A percentile compares a stretch with the other conserved stretches of the same genome.
Conservation (phyloP, 2,888 invertebrate species). For the Molorchus minor region DNA sequence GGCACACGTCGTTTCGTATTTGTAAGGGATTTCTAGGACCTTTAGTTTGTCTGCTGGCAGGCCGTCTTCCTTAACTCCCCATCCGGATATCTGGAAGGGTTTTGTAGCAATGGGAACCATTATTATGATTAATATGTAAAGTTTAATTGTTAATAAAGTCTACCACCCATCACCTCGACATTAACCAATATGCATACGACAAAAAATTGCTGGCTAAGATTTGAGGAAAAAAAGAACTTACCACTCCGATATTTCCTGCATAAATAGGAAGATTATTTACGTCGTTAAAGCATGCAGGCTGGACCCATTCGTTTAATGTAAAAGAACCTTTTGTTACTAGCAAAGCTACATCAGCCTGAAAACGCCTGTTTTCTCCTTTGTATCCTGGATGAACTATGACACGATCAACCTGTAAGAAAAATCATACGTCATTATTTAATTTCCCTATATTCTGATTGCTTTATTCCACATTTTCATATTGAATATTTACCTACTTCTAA, state of each 20-base stretch:
- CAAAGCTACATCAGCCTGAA: slow-evolving; percentile 34
- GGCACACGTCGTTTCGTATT: slow-evolving; percentile 32
- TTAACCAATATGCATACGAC: too few relatives aligned
- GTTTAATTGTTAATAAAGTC: too few relatives aligned
- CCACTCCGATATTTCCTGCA: slow-evolving; percentile 31
- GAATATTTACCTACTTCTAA: slow-evolving; percentile 25
- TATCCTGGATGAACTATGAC: slow-evolving; percentile 26
- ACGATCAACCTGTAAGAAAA: slow-evolving; percentile 25
- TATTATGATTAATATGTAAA: too few relatives aligned
- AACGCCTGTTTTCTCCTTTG: slow-evolving; percentile 31
- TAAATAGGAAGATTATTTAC: slow-evolving; percentile 27
- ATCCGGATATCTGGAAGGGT: slow-evolving; percentile 38
- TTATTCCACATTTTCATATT: not conserved
- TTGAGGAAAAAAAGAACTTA: slow-evolving; percentile 9
- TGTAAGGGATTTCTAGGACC: slow-evolving; percentile 34
- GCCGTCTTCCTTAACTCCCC: slow-evolving; percentile 31
- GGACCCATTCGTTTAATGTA: slow-evolving; percentile 28
- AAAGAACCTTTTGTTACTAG: slow-evolving; percentile 28
- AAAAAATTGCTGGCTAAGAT: too few relatives aligned
- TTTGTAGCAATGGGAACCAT: too few relatives aligned
- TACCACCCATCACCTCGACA: too few relatives aligned
- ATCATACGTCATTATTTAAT: not conserved
- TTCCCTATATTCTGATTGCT: not conserved
- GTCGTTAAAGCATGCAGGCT: slow-evolving; percentile 35
- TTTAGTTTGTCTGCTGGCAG: slow-evolving; percentile 30